phyloP scores from a whole-genome alignment of 2,797 vertebrate genomes.

The Chloroceryle amazona region DNA sequence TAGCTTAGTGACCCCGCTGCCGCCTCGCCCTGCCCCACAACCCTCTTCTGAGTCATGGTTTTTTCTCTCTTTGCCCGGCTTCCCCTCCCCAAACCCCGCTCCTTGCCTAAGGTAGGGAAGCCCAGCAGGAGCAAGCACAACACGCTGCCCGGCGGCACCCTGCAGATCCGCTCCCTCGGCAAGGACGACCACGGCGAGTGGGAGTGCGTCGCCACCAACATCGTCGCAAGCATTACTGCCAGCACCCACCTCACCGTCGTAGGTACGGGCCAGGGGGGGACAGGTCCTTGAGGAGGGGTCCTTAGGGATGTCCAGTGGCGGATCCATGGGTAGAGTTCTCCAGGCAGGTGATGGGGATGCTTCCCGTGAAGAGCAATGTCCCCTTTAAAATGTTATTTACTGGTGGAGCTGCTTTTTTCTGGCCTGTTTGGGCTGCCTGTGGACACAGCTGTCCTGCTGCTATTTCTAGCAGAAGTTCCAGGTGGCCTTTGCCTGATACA shows the following conservation, averaged over 20 bases:
- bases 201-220: slow-evolving; percentile 98
- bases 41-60: slow-evolving; percentile 38
- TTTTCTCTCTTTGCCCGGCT: slow-evolving; percentile 18
- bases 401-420: background rate
- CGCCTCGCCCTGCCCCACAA: background rate
- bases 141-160: slow-evolving; percentile 94
- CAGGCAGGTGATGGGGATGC: background rate
- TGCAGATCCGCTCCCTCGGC: slow-evolving; percentile 96
- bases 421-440: background rate
- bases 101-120: slow-evolving; percentile 94
- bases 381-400: background rate
- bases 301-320: rapidly evolving
- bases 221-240: slow-evolving; percentile 99
- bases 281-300: background rate
- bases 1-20: slow-evolving; percentile 50
- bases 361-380: rapidly evolving
- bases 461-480: background rate
- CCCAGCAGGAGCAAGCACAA: slow-evolving; percentile 99
- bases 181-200: slow-evolving; percentile 99
- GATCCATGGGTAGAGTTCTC: background rate
- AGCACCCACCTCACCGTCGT: slow-evolving; percentile 98
- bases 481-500: background rate
- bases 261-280: slow-evolving; percentile 80
- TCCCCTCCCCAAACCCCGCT: slow-evolving; percentile 28
- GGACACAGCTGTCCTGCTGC: background rate